Conservation (phyloP, 1,140 invertebrate species). For the Ooceraea biroi region DNA sequence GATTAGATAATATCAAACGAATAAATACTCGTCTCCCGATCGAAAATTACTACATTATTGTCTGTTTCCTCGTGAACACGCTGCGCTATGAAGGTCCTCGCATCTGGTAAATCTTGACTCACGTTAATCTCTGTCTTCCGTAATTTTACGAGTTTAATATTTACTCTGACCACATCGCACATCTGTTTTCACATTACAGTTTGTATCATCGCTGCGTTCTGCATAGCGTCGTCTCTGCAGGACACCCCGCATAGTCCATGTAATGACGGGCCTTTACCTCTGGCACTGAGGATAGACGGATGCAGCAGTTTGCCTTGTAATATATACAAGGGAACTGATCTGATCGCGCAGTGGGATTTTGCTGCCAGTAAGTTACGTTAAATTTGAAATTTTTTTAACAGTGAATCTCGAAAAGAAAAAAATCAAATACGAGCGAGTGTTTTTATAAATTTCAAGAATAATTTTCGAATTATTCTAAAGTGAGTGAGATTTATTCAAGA, state of each 20-base stretch:
- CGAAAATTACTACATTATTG: not conserved
- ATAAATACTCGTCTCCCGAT: constrained; percentile 65
- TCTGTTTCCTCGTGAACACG: not conserved
- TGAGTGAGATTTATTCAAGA: not conserved
- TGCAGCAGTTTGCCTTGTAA: constrained; percentile 71
- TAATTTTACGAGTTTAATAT: not conserved
- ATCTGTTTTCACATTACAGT: constrained; percentile 48
- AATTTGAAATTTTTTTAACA: too few relatives aligned
- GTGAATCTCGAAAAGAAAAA: not conserved
- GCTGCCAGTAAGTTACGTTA: constrained; percentile 67
- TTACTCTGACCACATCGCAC: not conserved
- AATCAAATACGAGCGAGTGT: too few relatives aligned
- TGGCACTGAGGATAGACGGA: constrained; percentile 60
- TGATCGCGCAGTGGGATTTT: constrained; percentile 73
- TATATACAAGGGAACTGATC: constrained; percentile 61
- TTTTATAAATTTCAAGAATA: not conserved
- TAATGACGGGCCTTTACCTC: constrained; percentile 41
- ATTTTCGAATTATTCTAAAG: not conserved
- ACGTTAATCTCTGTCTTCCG: not conserved
- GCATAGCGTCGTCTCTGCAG: constrained; percentile 68
- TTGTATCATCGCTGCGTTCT: constrained; percentile 64
- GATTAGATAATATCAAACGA: constrained; percentile 71
- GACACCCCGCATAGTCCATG: constrained; percentile 64
- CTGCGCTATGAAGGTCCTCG: constrained; percentile 48
- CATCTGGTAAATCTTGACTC: constrained; percentile 48